Percentiles rank a stretch among this genome's conserved stretches.
Evolutionary conservation across 2,797 vertebrate genomes (phyloP).

Genomic region (Typhlichthys subterraneus): DNA sequence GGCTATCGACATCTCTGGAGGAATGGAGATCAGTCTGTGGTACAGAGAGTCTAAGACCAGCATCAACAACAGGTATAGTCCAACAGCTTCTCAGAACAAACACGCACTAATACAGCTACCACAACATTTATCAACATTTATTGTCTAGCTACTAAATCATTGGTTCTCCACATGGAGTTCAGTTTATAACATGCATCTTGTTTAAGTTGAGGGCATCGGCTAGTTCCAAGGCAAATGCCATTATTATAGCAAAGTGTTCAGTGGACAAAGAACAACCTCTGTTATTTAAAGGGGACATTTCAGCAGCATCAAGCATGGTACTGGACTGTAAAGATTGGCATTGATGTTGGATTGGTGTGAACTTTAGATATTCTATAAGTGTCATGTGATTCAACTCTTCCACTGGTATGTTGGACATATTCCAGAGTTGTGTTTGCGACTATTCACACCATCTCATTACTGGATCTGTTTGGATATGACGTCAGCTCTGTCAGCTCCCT

Average conservation of each 20-base stretch:
- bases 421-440: conserved; percentile 45
- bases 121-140: background rate
- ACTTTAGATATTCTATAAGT: conserved; percentile 59
- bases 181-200: conserved; percentile 6
- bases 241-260: background rate
- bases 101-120: background rate
- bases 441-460: conserved; percentile 46
- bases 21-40: conserved; percentile 99
- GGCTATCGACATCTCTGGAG: conserved; percentile 94
- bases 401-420: conserved; percentile 36
- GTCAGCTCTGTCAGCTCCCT: conserved; percentile 51
- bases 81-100: background rate
- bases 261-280: conserved; percentile 43
- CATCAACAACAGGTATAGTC: conserved; percentile 88
- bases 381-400: conserved; percentile 67
- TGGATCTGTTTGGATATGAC: conserved; percentile 46
- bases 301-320: conserved; percentile 26
- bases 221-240: background rate
- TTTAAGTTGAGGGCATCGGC: no score
- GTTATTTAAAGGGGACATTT: conserved; percentile 29
- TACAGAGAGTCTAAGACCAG: conserved; percentile 97
- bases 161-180: no score
- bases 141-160: background rate
- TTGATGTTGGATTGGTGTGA: conserved; percentile 54
- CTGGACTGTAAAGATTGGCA: conserved; percentile 45